Percentiles rank a stretch among this genome's conserved stretches.
Conservation (phyloP, 2,113 vertebrate species). For the Microcebus lehilahytsara region DNA sequence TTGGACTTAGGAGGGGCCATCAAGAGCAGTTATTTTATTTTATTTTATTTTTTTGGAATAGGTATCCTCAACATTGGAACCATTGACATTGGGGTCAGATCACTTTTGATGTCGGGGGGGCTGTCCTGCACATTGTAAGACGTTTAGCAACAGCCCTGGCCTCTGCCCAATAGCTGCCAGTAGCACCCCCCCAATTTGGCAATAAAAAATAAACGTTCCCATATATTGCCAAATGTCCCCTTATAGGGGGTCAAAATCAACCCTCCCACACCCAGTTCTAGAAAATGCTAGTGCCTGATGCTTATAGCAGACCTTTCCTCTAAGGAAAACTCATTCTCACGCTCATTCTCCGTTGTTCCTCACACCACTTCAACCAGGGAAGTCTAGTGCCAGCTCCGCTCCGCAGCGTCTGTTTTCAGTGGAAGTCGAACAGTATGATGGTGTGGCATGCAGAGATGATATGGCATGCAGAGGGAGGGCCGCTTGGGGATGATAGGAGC, state of each 20-base stretch:
- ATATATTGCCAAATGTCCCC: not conserved
- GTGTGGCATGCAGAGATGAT: fast-evolving
- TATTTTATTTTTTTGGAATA: not conserved
- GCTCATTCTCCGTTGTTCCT: not conserved
- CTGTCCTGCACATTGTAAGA: not conserved
- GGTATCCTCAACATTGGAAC: not conserved
- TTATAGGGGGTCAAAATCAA: not conserved
- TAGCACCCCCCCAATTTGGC: not conserved
- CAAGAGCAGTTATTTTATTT: not conserved
- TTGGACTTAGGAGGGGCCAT: not conserved
- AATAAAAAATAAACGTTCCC: not conserved
- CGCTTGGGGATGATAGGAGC: not conserved
- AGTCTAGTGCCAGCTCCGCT: not conserved
- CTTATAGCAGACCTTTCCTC: not conserved
- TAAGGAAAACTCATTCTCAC: not conserved
- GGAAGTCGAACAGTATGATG: not conserved
- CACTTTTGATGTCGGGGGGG: not conserved
- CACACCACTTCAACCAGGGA: fast-evolving
- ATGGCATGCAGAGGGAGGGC: not conserved
- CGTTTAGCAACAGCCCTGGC: not conserved
- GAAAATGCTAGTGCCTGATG: not conserved
- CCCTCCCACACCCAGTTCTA: not conserved
- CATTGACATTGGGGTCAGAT: not conserved
- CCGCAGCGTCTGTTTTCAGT: not conserved
- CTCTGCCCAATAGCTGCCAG: not conserved